Conservation (phyloP, 2,113 vertebrate genomes). For the Epinephelus moara region DNA sequence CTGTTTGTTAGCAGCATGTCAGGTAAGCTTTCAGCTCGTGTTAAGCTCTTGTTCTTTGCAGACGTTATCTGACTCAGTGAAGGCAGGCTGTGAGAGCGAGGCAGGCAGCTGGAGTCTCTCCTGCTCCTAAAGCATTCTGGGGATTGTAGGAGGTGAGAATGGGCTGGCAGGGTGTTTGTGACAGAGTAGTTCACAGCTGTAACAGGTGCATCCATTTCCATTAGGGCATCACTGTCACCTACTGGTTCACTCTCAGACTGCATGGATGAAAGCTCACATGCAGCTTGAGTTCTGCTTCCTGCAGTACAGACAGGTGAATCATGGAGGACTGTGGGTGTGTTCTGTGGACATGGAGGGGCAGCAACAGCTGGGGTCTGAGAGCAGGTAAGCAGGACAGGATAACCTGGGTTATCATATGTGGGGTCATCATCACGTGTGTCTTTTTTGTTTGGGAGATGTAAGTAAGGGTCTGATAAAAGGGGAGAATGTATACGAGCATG, state of each 20-base stretch:
- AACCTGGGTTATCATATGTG: not conserved
- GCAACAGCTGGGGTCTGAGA: not conserved
- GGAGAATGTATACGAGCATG: not conserved
- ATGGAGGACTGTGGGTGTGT: not conserved
- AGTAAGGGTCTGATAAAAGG: not conserved
- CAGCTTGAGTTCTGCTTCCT: not conserved
- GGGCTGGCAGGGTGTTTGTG: not conserved
- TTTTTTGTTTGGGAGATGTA: too few relatives aligned
- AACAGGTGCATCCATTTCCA: not conserved
- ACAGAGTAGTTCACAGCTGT: not conserved
- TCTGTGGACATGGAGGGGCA: not conserved
- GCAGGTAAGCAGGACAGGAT: not conserved
- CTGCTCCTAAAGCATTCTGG: not conserved
- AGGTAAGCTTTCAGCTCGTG: not conserved
- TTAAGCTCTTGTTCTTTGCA: not conserved
- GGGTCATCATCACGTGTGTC: not conserved
- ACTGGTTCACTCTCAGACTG: not conserved
- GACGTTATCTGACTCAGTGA: not conserved
- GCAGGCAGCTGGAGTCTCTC: not conserved
- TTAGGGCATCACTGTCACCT: not conserved
- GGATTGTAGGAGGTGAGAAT: not conserved
- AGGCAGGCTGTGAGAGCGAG: not conserved
- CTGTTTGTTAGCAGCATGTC: not conserved
- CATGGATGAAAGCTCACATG: fast-evolving
- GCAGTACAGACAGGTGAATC: not conserved